Conservation (phyloP, 1,140 invertebrate genomes). For the Dinoponera quadriceps region DNA sequence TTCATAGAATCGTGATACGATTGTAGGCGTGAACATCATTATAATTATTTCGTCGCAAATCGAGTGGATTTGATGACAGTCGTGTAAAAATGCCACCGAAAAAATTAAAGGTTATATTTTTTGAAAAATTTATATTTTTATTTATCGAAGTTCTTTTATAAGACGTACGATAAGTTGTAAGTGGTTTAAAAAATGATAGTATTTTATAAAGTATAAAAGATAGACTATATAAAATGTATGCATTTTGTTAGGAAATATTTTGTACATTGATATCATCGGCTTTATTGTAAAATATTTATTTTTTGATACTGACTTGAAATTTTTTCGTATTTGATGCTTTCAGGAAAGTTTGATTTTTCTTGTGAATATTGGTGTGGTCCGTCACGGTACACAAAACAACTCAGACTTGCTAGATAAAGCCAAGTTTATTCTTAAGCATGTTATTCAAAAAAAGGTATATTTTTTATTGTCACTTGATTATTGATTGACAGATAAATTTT, state of each 20-base stretch:
- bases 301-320: neutral
- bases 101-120: slow-evolving; percentile 29
- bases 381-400: slow-evolving; percentile 32
- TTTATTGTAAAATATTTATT: slow-evolving; percentile 1
- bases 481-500: slow-evolving; percentile 13
- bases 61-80: neutral
- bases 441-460: slow-evolving; percentile 74
- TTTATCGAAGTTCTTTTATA: slow-evolving; percentile 10
- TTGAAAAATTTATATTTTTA: neutral
- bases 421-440: slow-evolving; percentile 65
- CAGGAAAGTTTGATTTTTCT: slow-evolving; percentile 69
- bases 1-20: neutral
- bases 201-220: neutral
- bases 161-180: neutral
- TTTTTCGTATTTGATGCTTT: slow-evolving; percentile 24
- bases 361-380: slow-evolving; percentile 63
- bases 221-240: neutral
- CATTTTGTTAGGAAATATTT: neutral
- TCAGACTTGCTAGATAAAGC: slow-evolving; percentile 66
- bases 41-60: neutral
- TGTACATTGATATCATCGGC: neutral
- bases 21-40: too few species aligned
- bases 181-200: neutral
- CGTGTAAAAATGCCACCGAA: slow-evolving; percentile 5
- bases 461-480: neutral